Conservation (phyloP, 2,113 vertebrate species). For the Gallinago media region DNA sequence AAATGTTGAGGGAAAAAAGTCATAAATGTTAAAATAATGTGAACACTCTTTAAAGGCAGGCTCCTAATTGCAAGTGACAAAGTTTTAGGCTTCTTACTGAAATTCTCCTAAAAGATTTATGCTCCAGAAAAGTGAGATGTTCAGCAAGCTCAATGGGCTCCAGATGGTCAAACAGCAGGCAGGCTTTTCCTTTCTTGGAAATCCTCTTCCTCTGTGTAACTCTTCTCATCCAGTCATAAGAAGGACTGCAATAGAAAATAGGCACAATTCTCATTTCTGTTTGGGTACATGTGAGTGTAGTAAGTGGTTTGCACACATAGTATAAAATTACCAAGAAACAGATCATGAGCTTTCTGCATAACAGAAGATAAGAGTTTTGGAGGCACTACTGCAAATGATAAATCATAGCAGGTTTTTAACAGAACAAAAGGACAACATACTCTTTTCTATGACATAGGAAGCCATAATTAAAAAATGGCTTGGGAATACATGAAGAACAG, state of each 20-base stretch:
- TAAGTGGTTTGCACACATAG: background rate
- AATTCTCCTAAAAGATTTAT: constrained; percentile 96
- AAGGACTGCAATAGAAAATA: constrained; percentile 83
- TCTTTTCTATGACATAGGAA: background rate
- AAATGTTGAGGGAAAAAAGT: background rate
- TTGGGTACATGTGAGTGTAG: background rate
- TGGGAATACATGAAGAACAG: background rate
- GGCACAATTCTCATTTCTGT: background rate
- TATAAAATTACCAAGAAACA: background rate
- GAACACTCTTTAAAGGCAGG: background rate
- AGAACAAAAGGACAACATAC: fast-evolving
- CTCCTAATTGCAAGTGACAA: constrained; percentile 17
- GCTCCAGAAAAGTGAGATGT: constrained; percentile 97
- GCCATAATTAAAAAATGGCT: background rate
- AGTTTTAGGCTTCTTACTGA: constrained; percentile 82
- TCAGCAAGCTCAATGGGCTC: constrained; percentile 96
- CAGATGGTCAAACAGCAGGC: constrained; percentile 96
- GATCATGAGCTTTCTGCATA: background rate
- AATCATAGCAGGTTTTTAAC: background rate
- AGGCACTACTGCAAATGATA: background rate
- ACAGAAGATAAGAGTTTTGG: background rate
- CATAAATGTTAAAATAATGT: background rate
- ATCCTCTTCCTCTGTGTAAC: constrained; percentile 94
- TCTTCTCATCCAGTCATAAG: constrained; percentile 98
- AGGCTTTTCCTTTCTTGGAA: constrained; percentile 95